A percentile compares a stretch with the other conserved stretches of the same genome.
These are phyloP conservation scores for Eulithis testata DNA, from an alignment of 2,888 invertebrate species.

Conservation along the genomic window DNA sequence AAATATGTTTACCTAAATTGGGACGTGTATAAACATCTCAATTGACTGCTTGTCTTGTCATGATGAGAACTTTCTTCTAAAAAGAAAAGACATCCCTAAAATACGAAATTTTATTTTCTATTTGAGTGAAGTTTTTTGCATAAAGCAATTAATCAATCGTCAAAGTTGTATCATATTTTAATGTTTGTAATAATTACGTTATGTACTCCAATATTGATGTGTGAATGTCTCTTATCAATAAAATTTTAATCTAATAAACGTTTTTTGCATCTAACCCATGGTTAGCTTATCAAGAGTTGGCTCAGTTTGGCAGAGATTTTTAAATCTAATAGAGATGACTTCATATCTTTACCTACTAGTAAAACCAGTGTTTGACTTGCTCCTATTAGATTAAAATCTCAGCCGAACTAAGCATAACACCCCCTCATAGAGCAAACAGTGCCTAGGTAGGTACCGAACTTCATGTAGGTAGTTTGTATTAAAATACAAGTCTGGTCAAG, in stretches of 20 bases:
- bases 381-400: no score
- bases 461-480: no score
- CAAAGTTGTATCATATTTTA: constrained; percentile 67
- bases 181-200: constrained; percentile 57
- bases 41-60: not conserved
- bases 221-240: constrained; percentile 85
- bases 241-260: constrained; percentile 62
- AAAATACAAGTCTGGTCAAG: no score
- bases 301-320: no score
- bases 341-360: no score
- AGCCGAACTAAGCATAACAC: no score
- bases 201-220: constrained; percentile 73
- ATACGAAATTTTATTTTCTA: constrained; percentile 11
- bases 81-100: not conserved
- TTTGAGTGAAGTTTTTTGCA: constrained; percentile 55
- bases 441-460: no score
- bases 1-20: not conserved
- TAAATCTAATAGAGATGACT: no score
- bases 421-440: no score
- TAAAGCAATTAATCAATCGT: constrained; percentile 61
- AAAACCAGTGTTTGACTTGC: no score
- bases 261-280: constrained; percentile 6
- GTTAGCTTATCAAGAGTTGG: no score
- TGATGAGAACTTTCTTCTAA: not conserved
- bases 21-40: not conserved